Evolutionary conservation across 1,140 invertebrate genomes (phyloP).

Genomic region (Cephus cinctus): DNA sequence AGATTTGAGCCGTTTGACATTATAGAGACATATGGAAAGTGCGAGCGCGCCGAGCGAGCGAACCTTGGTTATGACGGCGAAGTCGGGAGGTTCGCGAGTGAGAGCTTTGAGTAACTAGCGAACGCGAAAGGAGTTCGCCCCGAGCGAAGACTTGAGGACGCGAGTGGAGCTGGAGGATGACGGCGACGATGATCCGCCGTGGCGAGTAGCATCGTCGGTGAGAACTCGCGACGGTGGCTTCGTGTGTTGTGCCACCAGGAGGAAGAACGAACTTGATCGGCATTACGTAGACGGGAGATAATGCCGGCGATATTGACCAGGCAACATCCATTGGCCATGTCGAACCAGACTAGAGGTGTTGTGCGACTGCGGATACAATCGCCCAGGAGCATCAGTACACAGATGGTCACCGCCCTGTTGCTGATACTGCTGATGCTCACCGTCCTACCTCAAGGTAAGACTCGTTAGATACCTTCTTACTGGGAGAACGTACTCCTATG

Average conservation of each 20-base stretch:
- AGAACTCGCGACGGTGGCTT: no score
- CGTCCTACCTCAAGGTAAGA: conserved; percentile 46
- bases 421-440: conserved; percentile 40
- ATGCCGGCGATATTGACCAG: conserved; percentile 11
- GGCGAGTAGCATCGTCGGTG: not conserved
- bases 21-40: no score
- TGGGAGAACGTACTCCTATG: no score
- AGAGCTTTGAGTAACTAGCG: conserved; percentile 26
- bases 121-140: not conserved
- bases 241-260: no score
- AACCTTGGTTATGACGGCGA: conserved; percentile 46
- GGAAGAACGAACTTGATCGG: no score
- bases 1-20: no score
- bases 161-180: not conserved
- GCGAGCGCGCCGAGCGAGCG: no score
- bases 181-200: not conserved
- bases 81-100: conserved; percentile 35
- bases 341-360: conserved; percentile 23
- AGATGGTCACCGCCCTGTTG: conserved; percentile 28
- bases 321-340: conserved; percentile 29
- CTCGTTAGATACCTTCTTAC: not conserved
- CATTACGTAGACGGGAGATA: conserved; percentile 9
- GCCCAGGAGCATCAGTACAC: conserved; percentile 26
- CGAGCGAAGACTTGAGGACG: not conserved
- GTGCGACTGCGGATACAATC: conserved; percentile 10